phyloP scores from a whole-genome alignment of 2,888 invertebrate species.

The Caradrina clavipalpis region DNA sequence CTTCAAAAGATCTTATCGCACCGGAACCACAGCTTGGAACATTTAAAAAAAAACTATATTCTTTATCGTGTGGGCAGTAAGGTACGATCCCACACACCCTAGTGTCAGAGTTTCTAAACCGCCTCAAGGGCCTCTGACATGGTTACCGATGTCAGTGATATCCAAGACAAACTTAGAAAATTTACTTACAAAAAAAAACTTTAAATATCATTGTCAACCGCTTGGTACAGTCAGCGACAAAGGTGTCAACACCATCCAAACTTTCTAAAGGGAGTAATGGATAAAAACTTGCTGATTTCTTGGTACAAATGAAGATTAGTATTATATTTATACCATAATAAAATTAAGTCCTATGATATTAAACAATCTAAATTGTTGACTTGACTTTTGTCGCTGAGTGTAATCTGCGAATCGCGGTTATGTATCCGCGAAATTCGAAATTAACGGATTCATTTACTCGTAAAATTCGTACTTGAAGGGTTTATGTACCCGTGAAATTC shows the following conservation, averaged over 20 bases:
- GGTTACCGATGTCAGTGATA: no score
- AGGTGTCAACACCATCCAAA: background rate
- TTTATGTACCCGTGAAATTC: no score
- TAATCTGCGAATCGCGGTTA: background rate
- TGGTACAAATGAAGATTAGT: conserved; percentile 7
- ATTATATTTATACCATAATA: conserved; percentile 15
- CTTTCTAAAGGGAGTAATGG: background rate
- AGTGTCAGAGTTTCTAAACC: no score
- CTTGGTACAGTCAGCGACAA: background rate
- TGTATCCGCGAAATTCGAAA: no score
- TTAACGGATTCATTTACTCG: no score
- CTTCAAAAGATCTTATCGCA: conserved; percentile 13
- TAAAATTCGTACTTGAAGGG: no score
- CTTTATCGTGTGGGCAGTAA: no score
- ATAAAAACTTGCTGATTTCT: background rate
- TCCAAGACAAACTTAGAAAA: no score
- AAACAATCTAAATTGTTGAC: background rate
- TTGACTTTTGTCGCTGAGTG: background rate
- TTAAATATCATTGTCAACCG: background rate
- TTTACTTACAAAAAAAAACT: background rate
- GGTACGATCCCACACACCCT: no score
- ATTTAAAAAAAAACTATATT: background rate
- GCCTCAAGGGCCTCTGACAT: no score
- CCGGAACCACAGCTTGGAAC: background rate
- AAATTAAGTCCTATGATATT: background rate